Base-by-base conservation (phyloP, 2,797 vertebrate species). In the Emys orbicularis region DNA sequence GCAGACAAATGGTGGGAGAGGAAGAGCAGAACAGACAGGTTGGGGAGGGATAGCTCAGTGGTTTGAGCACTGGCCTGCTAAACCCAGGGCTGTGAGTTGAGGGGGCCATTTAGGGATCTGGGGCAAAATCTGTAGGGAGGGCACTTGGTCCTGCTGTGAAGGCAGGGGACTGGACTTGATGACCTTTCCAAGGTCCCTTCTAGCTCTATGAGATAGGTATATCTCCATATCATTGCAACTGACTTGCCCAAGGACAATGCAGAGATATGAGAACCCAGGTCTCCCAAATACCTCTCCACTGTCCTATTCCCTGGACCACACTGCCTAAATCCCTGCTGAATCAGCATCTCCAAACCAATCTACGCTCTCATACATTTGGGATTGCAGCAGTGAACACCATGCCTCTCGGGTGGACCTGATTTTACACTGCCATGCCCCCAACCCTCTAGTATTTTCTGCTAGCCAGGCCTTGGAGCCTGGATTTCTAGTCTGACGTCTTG, bases 291-390 rank as follows among this genome's bases (percentile, higher is more conserved):
- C 34, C 52, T 65, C 23, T 15, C 1, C 44, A 54, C 12, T 79
- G 72, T 25, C 37, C 23, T 23, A 56, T 72, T 2, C 6, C 52
- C 10, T 27, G 49, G 13, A 61, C 19, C 79, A 83, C 37, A 23
- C 6, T 88, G 21, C 2, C 13, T 72, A 34, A 3, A 19, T 44
- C 53, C 27, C 25, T 21, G 79, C 29, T 31, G 25, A 72, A 91
- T 21, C 1, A 72, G 5, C 16, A 50, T 6, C 10, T 81, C 50
- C 29, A 54, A n/a, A 5, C 37, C 0, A 1, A 5, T 27, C 23
- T 47, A 19, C 29, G 5, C 23, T 6, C 82, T 90, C 13, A 8
- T 47, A 82, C 23, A 59, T 41, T 5, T 85, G 47, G 83, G 85
- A 19, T 29, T 47, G 59, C 76, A 10, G 7, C 37, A 21, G 10